Percentiles rank a stretch among this genome's conserved stretches.
These are phyloP conservation scores for Isurus oxyrinchus DNA, from an alignment of 2,113 vertebrate species.

Conservation along the genomic window DNA sequence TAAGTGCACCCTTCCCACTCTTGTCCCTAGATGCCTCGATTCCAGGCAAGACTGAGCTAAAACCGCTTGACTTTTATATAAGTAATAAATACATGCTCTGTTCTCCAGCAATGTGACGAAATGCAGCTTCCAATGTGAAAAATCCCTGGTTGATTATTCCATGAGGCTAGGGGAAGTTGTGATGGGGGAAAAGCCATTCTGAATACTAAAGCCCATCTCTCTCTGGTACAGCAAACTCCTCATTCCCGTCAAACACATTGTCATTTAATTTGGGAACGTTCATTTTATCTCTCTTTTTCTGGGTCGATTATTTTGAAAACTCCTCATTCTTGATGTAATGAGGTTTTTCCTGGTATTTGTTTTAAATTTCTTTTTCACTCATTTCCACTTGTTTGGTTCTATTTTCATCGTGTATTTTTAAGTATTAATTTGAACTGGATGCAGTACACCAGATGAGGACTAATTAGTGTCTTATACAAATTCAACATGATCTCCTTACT, in stretches of 20 bases:
- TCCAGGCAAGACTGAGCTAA: background rate
- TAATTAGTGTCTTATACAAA: too few species aligned
- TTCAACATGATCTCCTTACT: too few species aligned
- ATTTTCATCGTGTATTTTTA: background rate
- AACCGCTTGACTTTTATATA: background rate
- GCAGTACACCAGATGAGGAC: too few species aligned
- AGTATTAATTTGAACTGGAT: background rate
- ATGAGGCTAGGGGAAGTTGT: background rate
- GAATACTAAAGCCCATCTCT: background rate
- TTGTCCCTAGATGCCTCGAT: background rate
- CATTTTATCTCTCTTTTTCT: background rate
- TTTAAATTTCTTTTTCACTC: background rate
- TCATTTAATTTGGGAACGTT: background rate
- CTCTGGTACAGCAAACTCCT: background rate
- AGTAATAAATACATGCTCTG: background rate
- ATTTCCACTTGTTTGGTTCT: background rate
- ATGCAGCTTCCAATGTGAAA: background rate
- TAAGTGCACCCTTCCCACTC: conserved; percentile 50
- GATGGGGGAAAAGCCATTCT: background rate
- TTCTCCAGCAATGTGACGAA: too few species aligned
- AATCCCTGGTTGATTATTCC: background rate
- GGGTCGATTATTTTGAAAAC: background rate
- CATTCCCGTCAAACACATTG: background rate
- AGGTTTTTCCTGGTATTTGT: background rate
- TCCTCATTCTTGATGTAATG: background rate